Evolutionary conservation across 2,113 vertebrate species (phyloP), one percentile per base, ranked within the genome.

Genomic region (Percina caprodes): DNA sequence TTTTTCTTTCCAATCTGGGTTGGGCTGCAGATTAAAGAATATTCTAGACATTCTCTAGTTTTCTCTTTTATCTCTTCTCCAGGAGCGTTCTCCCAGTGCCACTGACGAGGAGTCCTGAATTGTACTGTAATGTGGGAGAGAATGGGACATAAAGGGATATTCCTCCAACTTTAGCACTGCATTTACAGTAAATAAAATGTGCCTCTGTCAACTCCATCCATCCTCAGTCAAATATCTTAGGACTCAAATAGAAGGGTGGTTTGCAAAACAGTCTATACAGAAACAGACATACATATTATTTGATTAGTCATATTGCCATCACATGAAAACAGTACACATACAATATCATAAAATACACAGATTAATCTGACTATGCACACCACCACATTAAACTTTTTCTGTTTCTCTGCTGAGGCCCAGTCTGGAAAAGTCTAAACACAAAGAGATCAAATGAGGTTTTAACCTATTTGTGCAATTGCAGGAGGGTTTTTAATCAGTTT

Each of bases 51-150:
- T 66, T 46, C 46, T 73, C 7, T 54, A 0, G 11, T 39, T 73
- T 6, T 58, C 5, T 67, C 26, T 69, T 70, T 63, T 6, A 4
- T 66, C 54, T 74, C 11, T 86, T 59, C 72, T 81, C 6, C 72
- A 94, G 93, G 93, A 94, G 82, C 92, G 85, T 18, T 91, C 93
- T 14, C 89, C 90, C 56, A 93, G 92, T 74, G 91, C 90, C 76
- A 91, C 92, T 1, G 93, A 93, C 45, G 92, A 94, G 23, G 93
- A 94, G 51, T 83, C 90, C 60, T 94, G 71, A 94, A 59, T 72
- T 56, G 74, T n/a, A 18, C 77, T 55, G 58, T 42, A 4, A 56
- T 13, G 26, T 46, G 5, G 48, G 60, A 63, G 71, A 30, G 45
- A 60, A 42, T 14, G 42, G 48, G 55, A 3, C 26, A 58, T 56